Percentiles rank a stretch among this genome's conserved stretches.
Conservation (phyloP, 2,797 vertebrate genomes). For the Galago senegalensis region DNA sequence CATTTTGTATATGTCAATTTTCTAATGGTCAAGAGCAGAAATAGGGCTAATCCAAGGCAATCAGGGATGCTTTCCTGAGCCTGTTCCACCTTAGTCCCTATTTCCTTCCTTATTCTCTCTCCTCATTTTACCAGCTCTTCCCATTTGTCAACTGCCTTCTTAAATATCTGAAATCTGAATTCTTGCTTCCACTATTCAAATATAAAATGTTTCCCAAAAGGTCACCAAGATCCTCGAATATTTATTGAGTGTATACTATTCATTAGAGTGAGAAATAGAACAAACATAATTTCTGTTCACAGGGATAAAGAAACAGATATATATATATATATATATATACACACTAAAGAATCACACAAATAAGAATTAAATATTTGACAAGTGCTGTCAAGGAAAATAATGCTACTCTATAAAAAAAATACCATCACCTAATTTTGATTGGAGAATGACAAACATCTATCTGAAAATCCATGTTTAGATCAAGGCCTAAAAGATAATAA, state of each 20-base stretch:
- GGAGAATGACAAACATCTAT: background rate
- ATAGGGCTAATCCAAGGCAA: background rate
- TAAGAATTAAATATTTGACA: conserved; percentile 29
- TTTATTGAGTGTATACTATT: background rate
- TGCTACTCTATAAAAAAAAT: background rate
- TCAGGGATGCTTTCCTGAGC: background rate
- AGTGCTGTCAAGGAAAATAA: background rate
- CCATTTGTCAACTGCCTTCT: background rate
- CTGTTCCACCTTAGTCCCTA: background rate
- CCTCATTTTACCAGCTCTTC: background rate
- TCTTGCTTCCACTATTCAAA: background rate
- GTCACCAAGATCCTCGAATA: background rate
- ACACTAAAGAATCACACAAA: background rate
- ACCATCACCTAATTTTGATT: background rate
- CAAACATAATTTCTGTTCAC: background rate
- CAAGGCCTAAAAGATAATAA: background rate
- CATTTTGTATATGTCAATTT: background rate
- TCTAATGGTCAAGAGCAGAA: background rate
- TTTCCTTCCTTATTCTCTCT: background rate
- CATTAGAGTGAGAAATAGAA: background rate
- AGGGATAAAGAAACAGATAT: background rate
- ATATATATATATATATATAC: background rate
- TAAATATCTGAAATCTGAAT: conserved; percentile 4
- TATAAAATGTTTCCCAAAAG: background rate
- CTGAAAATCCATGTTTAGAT: background rate